These are phyloP conservation scores for Neuroterus valhalla DNA, from an alignment of 1,140 invertebrate species.

Conservation along the genomic window DNA sequence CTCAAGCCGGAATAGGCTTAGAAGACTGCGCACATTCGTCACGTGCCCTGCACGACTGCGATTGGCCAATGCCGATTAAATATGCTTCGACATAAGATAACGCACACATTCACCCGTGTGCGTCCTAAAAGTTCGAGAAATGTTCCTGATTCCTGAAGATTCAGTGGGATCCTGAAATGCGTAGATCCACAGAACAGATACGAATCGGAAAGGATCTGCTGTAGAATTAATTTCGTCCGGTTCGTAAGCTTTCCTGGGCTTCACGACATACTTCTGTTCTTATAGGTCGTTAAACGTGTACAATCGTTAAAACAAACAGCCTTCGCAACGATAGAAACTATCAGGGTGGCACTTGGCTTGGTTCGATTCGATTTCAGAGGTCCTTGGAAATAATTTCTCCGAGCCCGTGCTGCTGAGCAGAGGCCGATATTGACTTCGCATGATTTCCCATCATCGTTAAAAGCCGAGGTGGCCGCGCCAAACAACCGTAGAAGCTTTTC, in stretches of 20 bases:
- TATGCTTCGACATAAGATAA: too few species aligned
- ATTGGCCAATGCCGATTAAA: too few species aligned
- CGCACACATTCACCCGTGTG: too few species aligned
- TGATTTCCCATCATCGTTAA: conserved; percentile 25
- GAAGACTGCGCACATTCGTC: too few species aligned
- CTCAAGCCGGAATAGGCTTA: too few species aligned
- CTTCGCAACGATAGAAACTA: conserved; percentile 14
- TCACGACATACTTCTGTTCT: conserved; percentile 22
- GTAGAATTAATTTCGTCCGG: background rate
- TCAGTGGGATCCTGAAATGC: too few species aligned
- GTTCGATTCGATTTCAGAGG: conserved; percentile 10
- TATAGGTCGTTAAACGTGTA: conserved; percentile 28
- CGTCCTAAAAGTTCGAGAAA: too few species aligned
- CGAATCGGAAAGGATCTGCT: background rate
- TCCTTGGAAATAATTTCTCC: conserved; percentile 22
- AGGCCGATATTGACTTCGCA: conserved; percentile 13
- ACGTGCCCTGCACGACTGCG: too few species aligned
- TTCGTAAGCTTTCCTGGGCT: background rate
- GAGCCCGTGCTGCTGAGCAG: background rate
- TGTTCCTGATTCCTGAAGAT: too few species aligned
- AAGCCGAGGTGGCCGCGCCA: conserved; percentile 18
- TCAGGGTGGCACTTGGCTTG: background rate
- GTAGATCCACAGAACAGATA: background rate
- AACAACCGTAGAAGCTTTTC: conserved; percentile 25
- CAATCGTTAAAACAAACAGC: conserved; percentile 24